Base-by-base conservation (phyloP, 2,888 invertebrate species). In the Chrysolina americana region DNA sequence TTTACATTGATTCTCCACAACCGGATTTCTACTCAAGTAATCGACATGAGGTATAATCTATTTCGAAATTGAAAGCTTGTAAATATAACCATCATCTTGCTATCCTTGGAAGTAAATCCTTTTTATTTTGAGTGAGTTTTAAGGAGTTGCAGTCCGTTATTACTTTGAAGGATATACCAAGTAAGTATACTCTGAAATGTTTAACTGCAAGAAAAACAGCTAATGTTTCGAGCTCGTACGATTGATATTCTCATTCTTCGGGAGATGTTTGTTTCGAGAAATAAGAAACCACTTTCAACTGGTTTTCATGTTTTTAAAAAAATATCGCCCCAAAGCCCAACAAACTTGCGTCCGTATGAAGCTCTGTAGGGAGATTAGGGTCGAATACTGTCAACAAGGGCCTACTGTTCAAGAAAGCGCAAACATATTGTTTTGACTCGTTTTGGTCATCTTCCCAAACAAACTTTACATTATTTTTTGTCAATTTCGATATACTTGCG, bases 91-190 rank as follows among this genome's bases (percentile, higher is more conserved):
- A 28, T 5, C 28, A 28, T 28, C 28, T 28, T 28, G 28, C 28
- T 28, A 28, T 28, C 5, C 28, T 28, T 28, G 28, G 28, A 28
- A 28, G 28, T 28, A 28, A 28, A 28, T 28, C 28, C 28, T 28
- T 28, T 28, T 28, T 28, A 28, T 28, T 28, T 28, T 28, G 28
- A 28, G 28, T 28, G 28, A 28, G 28, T 28, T 28, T 28, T 28
- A 5, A 28, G 0, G 83, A 79, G 41, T 82, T 81, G 62, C 85
- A 86, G 64, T 87, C 87, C 0, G 82, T 84, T 0, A 80, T 65
- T 1, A 84, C 70, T 64, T 5, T 81, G 28, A 28, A 28, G 28
- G 28, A 28, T 28, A 28, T 28, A 28, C 28, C 81, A 19, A 80
- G 74, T 0, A 85, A 62, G 62, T 82, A 85, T 2, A 78, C 78